A percentile compares a stretch with the other conserved stretches of the same genome.
Conservation (phyloP, 2,113 vertebrate species). For the Etia nguti region DNA sequence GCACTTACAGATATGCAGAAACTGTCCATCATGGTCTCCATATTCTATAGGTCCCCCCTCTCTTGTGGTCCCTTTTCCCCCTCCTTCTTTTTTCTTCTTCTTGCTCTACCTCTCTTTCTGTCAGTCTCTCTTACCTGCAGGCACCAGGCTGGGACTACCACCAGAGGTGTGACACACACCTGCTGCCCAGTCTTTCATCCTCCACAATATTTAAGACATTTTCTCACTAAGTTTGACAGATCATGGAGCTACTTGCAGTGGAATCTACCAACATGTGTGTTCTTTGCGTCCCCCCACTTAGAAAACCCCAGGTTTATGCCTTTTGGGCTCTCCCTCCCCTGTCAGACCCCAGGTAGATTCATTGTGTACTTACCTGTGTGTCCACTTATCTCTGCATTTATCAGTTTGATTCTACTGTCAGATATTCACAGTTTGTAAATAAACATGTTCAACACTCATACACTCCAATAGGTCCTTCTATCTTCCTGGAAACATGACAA, state of each 20-base stretch:
- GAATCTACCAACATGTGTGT: background rate
- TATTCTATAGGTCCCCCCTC: background rate
- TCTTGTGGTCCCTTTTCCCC: background rate
- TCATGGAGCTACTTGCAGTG: background rate
- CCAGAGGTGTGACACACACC: background rate
- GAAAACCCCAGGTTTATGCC: fast-evolving
- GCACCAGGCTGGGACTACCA: background rate
- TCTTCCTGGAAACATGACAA: background rate
- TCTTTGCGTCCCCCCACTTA: background rate
- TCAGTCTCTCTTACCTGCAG: background rate
- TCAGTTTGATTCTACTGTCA: background rate
- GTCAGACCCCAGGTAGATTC: background rate
- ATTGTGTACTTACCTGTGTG: background rate
- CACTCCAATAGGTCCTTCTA: background rate
- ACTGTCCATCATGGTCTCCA: background rate
- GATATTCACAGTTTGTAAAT: background rate
- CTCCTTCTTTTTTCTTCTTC: fast-evolving
- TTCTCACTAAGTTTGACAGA: background rate
- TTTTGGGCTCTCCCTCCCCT: background rate
- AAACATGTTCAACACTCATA: background rate
- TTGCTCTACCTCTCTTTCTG: background rate
- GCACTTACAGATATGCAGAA: background rate
- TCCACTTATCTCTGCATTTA: background rate
- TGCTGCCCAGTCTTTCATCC: background rate
- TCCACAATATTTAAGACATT: background rate